Evolutionary conservation across 2,113 vertebrate species (phyloP), one percentile per base, ranked within the genome.

Genomic region (Albula goreensis): DNA sequence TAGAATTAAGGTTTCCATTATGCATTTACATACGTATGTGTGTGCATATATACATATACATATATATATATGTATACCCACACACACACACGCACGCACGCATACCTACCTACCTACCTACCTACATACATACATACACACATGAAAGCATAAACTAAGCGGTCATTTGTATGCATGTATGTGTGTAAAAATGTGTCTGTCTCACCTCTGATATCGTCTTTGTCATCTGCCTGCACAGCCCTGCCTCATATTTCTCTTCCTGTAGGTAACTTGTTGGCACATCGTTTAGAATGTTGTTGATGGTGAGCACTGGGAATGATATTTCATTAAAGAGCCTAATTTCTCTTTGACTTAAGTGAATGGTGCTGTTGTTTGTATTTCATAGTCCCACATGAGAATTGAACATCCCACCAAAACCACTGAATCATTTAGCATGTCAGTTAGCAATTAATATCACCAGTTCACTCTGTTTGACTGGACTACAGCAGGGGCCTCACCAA

Each of bases 151-250:
- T 41, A 41, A 41, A 41, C 31, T 41, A 41, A 41, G 31, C 6
- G 6, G 53, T 12, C 53, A 56, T 56, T 56, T 66, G 15, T 6
- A 66, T 66, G 60, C 22, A 22, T 60, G 56, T 12, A 60, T 60
- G 56, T 60, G 22, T 66, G 17, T 66, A 2, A 66, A 60, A 7
- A 3, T 78, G n/a, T 50, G 48, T 15, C 31, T 70, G 6, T 51
- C 57, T 60, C 91, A 99, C 98, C 96, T 98, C 97, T 41, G 96
- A 94, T 81, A 98, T 92, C 0, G 95, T 97, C 90, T 93, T 96
- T 17, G 96, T 95, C 96, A 97, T 93, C 84, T 97, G 94, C 88
- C 95, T 93, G 90, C 97, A 97, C 50, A 94, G 91, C 19, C 95
- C 96, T 0, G 93, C 92, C 88, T 98, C 97, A 89, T 98, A 99